Conservation (phyloP, 2,888 invertebrate genomes). For the Abrostola tripartita region DNA sequence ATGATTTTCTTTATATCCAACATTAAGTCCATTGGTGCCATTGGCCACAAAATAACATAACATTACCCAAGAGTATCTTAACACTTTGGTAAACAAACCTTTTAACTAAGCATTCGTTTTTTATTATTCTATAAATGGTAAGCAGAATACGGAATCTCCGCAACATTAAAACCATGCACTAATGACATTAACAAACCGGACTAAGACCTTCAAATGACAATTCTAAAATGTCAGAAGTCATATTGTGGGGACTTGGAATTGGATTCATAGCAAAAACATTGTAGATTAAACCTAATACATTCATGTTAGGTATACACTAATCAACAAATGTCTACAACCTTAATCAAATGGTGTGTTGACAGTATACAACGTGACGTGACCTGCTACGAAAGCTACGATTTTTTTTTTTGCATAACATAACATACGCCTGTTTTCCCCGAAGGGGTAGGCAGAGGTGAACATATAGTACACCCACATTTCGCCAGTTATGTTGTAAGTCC, state of each 20-base stretch:
- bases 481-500: too few species aligned
- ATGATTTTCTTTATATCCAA: too few species aligned
- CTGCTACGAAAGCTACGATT: too few species aligned
- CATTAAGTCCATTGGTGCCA: too few species aligned
- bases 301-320: conserved; percentile 19
- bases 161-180: conserved; percentile 27
- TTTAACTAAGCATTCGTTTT: conserved; percentile 11
- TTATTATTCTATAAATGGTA: conserved; percentile 2
- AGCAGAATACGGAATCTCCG: conserved; percentile 24
- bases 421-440: too few species aligned
- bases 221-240: conserved; percentile 31
- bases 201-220: conserved; percentile 37
- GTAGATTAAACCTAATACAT: conserved; percentile 23
- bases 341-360: too few species aligned
- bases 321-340: too few species aligned
- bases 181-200: conserved; percentile 41
- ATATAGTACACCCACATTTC: too few species aligned
- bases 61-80: neutral
- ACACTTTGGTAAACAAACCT: conserved; percentile 11
- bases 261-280: conserved; percentile 6
- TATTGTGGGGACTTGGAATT: conserved; percentile 23
- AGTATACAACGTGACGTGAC: too few species aligned
- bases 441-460: too few species aligned
- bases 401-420: too few species aligned
- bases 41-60: neutral